These are phyloP conservation scores for Leptinotarsa defecta DNA, from an alignment of 1,140 invertebrate species.

Conservation along the genomic window DNA sequence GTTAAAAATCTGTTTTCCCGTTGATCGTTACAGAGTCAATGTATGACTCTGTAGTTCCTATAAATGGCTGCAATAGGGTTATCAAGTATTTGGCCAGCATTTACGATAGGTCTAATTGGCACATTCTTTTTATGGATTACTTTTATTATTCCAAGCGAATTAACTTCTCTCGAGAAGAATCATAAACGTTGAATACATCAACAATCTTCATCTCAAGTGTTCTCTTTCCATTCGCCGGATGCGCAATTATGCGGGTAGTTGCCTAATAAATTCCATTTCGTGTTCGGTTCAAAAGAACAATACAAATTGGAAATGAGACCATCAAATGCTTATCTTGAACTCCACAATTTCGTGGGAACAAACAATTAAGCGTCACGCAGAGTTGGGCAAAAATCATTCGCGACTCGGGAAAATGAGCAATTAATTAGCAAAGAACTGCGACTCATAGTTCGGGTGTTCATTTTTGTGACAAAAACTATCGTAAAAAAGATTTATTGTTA, in stretches of 20 bases:
- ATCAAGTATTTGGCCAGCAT: too few relatives aligned
- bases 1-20: too few relatives aligned
- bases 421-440: constrained; percentile 4
- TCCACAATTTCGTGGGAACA: constrained; percentile 14
- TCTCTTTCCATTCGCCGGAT: neutral
- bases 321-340: constrained; percentile 17
- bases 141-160: neutral
- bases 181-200: too few relatives aligned
- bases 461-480: neutral
- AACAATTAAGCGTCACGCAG: constrained; percentile 22
- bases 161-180: too few relatives aligned
- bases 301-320: constrained; percentile 14
- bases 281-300: constrained; percentile 13
- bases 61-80: too few relatives aligned
- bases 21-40: too few relatives aligned
- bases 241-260: constrained; percentile 5
- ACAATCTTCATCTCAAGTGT: too few relatives aligned
- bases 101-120: too few relatives aligned
- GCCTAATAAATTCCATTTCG: neutral
- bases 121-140: neutral
- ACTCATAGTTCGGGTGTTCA: neutral
- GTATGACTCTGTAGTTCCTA: too few relatives aligned
- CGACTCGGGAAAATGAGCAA: constrained; percentile 5
- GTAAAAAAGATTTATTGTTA: neutral
- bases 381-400: constrained; percentile 7